Evolutionary conservation across 2,797 vertebrate species (phyloP).

Genomic region (Coracias cyanogaster): DNA sequence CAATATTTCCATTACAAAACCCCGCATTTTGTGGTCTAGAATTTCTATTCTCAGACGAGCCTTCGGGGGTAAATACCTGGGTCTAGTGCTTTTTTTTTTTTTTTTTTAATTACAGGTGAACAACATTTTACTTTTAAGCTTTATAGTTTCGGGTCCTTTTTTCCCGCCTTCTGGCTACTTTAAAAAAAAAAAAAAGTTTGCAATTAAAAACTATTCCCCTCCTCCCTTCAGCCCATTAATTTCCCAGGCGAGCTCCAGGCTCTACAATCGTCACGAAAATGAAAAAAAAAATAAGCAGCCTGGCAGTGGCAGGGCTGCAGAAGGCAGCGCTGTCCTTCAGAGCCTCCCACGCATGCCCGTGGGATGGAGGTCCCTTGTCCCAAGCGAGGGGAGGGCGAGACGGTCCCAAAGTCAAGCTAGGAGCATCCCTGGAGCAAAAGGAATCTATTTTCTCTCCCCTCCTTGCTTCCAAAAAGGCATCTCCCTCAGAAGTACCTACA

Average conservation of each 20-base stretch:
- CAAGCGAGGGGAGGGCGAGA: neutral
- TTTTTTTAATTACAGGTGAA: neutral
- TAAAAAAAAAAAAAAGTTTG: neutral
- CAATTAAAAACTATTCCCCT: neutral
- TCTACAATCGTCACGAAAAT: neutral
- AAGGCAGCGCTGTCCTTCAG: neutral
- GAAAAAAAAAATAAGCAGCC: neutral
- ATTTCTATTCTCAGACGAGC: neutral
- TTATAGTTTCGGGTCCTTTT: neutral
- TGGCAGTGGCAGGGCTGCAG: neutral
- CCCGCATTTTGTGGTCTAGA: neutral
- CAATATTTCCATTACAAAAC: slow-evolving; percentile 22
- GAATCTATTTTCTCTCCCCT: rapidly evolving
- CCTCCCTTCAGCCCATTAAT: slow-evolving; percentile 24
- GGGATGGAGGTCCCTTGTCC: neutral
- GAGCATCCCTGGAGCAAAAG: neutral
- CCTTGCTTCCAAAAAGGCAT: neutral
- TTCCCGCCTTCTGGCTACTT: neutral
- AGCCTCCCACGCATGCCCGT: neutral
- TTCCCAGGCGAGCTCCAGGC: neutral
- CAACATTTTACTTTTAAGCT: neutral
- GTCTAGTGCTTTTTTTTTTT: neutral
- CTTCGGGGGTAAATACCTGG: neutral
- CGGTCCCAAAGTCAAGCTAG: neutral
- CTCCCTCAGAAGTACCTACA: neutral